A percentile compares a stretch with the other conserved stretches of the same genome.
Evolutionary conservation across 2,888 invertebrate species (phyloP).

Genomic region (Rhabditophanes sp.): DNA sequence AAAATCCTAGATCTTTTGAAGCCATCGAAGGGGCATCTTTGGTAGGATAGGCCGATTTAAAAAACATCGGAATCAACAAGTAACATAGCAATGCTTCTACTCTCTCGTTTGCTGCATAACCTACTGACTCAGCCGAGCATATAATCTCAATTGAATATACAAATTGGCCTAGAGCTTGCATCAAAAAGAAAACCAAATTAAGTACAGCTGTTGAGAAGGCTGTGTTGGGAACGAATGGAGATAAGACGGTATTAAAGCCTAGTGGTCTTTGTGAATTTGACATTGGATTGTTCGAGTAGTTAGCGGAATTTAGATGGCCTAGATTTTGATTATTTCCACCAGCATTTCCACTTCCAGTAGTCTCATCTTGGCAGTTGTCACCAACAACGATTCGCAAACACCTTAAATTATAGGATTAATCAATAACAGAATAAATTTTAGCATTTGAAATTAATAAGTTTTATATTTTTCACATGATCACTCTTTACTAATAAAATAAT

Average conservation of each 20-base stretch:
- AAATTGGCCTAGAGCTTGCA: constrained; percentile 68
- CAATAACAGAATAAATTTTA: neutral
- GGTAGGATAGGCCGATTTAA: constrained; percentile 80
- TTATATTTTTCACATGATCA: no score
- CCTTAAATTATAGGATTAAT: constrained; percentile 44
- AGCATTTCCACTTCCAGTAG: no score
- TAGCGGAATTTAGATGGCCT: no score
- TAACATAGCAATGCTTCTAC: constrained; percentile 89
- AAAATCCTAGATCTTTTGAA: constrained; percentile 69
- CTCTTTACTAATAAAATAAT: no score
- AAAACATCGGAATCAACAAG: constrained; percentile 80
- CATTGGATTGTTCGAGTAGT: no score
- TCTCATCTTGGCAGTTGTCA: constrained; percentile 36
- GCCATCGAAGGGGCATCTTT: constrained; percentile 57
- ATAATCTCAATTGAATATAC: constrained; percentile 64
- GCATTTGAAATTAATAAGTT: no score
- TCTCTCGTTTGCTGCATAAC: constrained; percentile 66
- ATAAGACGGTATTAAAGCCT: constrained; percentile 47
- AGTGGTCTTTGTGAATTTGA: no score
- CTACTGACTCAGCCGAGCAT: constrained; percentile 74
- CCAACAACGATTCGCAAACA: constrained; percentile 40
- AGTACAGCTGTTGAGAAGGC: constrained; percentile 93
- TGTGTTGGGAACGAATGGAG: no score
- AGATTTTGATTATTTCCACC: no score
- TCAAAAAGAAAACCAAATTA: constrained; percentile 76